These are phyloP conservation scores for Gallinago paraguaiae DNA, from an alignment of 2,113 vertebrate species.

Conservation along the genomic window DNA sequence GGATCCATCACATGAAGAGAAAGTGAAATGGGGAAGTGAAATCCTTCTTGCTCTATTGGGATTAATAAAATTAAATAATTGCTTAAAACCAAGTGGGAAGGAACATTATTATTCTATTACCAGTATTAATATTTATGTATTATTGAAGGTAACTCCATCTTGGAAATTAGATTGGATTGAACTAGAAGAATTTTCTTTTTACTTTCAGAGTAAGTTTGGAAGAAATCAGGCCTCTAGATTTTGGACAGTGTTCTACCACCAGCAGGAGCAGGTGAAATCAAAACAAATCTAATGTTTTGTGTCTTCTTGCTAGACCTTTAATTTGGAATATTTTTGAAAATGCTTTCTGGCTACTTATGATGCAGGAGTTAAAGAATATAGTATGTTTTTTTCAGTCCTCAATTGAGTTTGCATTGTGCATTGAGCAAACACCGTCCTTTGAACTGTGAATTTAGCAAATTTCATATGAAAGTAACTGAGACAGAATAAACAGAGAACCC, in stretches of 20 bases:
- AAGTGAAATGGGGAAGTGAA: not conserved
- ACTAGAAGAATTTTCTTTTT: not conserved
- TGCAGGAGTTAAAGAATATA: not conserved
- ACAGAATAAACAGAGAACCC: not conserved
- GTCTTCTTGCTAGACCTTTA: not conserved
- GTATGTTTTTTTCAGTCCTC: not conserved
- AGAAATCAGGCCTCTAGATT: not conserved
- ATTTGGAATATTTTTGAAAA: not conserved
- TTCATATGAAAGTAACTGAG: not conserved
- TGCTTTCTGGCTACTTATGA: not conserved
- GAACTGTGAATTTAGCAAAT: not conserved
- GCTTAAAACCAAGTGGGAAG: not conserved
- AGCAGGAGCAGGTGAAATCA: not conserved
- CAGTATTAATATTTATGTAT: not conserved
- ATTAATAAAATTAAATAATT: constrained; percentile 14
- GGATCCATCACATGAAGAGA: not conserved
- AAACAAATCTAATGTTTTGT: not conserved
- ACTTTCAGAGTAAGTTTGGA: not conserved
- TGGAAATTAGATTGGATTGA: not conserved
- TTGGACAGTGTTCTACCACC: not conserved
- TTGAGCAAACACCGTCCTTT: not conserved
- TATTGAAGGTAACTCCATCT: not conserved
- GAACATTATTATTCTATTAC: constrained; percentile 3
- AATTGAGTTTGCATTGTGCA: not conserved
- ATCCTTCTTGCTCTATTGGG: not conserved